phyloP scores from a whole-genome alignment of 2,113 vertebrate species.

The Rhagologus leucostigma region DNA sequence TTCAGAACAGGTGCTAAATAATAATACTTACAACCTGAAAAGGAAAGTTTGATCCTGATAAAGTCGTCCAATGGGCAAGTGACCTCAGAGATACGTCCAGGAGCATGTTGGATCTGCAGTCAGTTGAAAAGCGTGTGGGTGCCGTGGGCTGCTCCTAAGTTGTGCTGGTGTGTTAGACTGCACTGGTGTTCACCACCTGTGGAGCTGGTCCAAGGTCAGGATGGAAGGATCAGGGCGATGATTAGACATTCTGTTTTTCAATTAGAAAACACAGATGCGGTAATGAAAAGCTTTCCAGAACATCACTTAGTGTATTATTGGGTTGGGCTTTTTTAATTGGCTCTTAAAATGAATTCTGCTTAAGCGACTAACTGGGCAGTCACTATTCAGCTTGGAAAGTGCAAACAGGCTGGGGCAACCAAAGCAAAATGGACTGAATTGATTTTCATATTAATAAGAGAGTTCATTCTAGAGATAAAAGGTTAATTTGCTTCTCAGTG shows the following conservation, averaged over 20 bases:
- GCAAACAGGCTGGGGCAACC: constrained; percentile 36
- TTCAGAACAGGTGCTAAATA: neutral
- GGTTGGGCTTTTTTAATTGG: constrained; percentile 33
- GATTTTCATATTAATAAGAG: constrained; percentile 72
- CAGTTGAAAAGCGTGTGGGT: neutral
- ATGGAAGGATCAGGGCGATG: neutral
- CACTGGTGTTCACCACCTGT: neutral
- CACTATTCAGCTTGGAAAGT: constrained; percentile 43
- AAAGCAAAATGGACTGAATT: constrained; percentile 61
- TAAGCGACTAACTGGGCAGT: constrained; percentile 46
- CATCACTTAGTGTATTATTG: constrained; percentile 27
- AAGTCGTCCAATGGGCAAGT: neutral
- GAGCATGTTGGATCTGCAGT: neutral
- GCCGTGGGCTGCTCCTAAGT: neutral
- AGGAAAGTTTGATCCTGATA: neutral
- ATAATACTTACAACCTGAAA: neutral
- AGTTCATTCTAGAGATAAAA: constrained; percentile 67
- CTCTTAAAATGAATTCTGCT: constrained; percentile 67
- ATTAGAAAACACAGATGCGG: neutral
- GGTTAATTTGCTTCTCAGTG: constrained; percentile 76
- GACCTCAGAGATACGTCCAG: neutral
- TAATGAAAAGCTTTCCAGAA: constrained; percentile 54
- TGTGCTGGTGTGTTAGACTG: neutral
- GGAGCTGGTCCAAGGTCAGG: neutral
- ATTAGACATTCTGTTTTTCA: neutral